Evolutionary conservation across 2,888 invertebrate genomes (phyloP).

Genomic region (Mesorhabditis belari): DNA sequence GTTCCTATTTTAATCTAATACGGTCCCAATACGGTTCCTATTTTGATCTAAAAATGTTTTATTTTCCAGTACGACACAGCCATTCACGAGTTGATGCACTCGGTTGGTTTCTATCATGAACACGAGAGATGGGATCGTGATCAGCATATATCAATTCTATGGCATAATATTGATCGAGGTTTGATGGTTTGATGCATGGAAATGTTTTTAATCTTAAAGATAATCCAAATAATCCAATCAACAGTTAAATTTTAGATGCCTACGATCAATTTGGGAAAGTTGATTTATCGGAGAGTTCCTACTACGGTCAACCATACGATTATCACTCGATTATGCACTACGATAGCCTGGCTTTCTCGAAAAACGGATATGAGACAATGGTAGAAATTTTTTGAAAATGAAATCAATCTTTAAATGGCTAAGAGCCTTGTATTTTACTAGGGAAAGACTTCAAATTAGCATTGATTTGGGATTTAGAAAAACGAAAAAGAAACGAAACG

Average conservation of each 20-base stretch:
- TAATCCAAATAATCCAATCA: background rate
- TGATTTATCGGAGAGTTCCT: slow-evolving; percentile 48
- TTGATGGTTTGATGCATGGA: too few relatives aligned
- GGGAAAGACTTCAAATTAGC: too few relatives aligned
- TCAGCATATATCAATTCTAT: slow-evolving; percentile 47
- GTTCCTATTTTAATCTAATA: too few relatives aligned
- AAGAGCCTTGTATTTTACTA: too few relatives aligned
- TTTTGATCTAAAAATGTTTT: background rate
- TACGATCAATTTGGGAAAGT: slow-evolving; percentile 53
- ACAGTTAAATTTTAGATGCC: slow-evolving; percentile 37
- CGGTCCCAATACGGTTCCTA: too few relatives aligned
- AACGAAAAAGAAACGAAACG: too few relatives aligned
- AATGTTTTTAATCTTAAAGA: background rate
- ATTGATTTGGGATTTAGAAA: too few relatives aligned
- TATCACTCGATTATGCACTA: slow-evolving; percentile 50
- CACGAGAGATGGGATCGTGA: slow-evolving; percentile 53
- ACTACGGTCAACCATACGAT: slow-evolving; percentile 48
- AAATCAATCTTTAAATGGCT: too few relatives aligned
- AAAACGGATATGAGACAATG: slow-evolving; percentile 46
- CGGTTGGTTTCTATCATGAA: slow-evolving; percentile 52
- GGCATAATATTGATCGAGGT: slow-evolving; percentile 53
- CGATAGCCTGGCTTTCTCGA: slow-evolving; percentile 49
- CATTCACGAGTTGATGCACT: slow-evolving; percentile 52
- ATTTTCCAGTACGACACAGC: slow-evolving; percentile 51
- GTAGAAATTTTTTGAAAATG: background rate